Base-by-base conservation (phyloP, 2,113 vertebrate species). In the Gavialis gangeticus region DNA sequence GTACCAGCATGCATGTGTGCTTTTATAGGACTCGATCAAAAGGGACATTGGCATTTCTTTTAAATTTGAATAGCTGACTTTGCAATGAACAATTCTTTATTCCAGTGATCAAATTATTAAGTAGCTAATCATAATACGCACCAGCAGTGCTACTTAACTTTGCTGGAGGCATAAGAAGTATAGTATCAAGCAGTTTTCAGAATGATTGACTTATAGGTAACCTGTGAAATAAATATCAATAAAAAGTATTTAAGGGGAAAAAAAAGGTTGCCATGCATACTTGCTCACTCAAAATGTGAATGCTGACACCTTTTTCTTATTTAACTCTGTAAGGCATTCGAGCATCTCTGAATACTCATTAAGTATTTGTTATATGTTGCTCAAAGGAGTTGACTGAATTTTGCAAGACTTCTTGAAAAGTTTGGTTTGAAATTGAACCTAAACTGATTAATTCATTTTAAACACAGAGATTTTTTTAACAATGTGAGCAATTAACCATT, bases 1-100 rank as follows among this genome's bases (percentile, higher is more conserved):
- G 1, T 81, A 22, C 3, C 80, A 84, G 12, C 0, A 17, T 34
- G 25, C 3, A 0, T 79, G 6, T 3, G 3, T 89, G 2, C 63
- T 25, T 46, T 46, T 46, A 11, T 34, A 5, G 37, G 25, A 75
- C 7, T 4, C 15, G n/a, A 2, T 16, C 9, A 30, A 83, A 82
- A 76, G 84, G 18, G 1, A 58, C 16, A 24, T 10, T 34, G 16
- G 84, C 27, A 1, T 37, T 78, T 85, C 54, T 81, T 25, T 28
- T 73, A 55, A 58, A 37, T 77, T 25, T 62, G 58, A 76, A 56
- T 15, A 84, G 17, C 17, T 60, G n/a, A 37, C 75, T 59, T 84
- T 66, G 16, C n/a, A 85, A 12, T 79, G 21, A 82, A 9, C 6
- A 58, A 5, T 91, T 11, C 37, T 11, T 5, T 79, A 28, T 25